Conservation (phyloP, 2,797 vertebrate genomes). For the Notoglanidium macrostoma region DNA sequence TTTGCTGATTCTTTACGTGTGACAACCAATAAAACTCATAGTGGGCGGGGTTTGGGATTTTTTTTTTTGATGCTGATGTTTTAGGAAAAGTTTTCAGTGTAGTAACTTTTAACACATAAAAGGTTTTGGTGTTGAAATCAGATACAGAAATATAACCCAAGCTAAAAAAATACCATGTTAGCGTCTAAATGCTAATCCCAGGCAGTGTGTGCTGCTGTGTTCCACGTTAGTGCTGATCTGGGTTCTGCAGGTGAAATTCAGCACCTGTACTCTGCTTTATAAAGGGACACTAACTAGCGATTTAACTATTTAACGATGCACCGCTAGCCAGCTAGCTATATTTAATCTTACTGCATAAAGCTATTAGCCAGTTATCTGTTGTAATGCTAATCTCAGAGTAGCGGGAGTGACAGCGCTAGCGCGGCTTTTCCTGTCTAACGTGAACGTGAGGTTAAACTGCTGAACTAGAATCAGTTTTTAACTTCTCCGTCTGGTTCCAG, state of each 20-base stretch:
- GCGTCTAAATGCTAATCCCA: neutral
- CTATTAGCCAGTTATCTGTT: neutral
- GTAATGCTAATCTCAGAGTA: neutral
- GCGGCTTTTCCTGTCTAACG: neutral
- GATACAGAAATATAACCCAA: neutral
- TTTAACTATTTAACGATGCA: neutral
- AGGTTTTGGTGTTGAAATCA: neutral
- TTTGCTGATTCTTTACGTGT: neutral
- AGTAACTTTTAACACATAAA: neutral
- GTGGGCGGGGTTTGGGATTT: neutral
- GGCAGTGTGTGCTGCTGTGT: neutral
- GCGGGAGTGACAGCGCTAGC: neutral
- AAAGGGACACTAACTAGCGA: neutral
- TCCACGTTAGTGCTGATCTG: neutral
- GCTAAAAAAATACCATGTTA: neutral
- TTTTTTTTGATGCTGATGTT: neutral
- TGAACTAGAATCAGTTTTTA: neutral
- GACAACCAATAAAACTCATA: neutral
- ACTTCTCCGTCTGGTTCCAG: neutral
- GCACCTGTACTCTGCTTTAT: neutral
- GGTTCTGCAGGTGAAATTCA: neutral
- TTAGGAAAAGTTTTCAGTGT: neutral
- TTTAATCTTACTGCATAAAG: neutral
- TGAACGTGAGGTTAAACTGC: conserved; percentile 7
- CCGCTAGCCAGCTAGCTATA: neutral